A percentile compares a stretch with the other conserved stretches of the same genome.
Evolutionary conservation across 2,888 invertebrate species (phyloP).

Genomic region (Lamellibrachia satsuma): DNA sequence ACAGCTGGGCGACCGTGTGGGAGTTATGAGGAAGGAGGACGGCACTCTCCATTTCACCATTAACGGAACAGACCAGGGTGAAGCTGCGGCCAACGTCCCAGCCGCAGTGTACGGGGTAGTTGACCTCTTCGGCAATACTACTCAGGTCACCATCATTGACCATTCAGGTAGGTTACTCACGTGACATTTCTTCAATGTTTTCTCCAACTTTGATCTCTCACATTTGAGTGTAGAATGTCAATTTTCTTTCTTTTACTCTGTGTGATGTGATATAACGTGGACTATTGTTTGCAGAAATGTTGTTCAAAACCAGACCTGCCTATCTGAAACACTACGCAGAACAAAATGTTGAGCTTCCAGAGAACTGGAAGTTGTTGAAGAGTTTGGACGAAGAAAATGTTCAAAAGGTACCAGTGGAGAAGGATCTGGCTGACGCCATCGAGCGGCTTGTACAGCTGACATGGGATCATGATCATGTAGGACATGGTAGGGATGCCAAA

Average conservation of each 20-base stretch:
- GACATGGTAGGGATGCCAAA: constrained; percentile 26
- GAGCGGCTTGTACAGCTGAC: neutral
- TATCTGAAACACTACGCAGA: neutral
- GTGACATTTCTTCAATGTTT: neutral
- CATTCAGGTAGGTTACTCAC: constrained; percentile 46
- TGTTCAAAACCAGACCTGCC: constrained; percentile 8
- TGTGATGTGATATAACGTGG: neutral
- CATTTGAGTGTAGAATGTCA: too few relatives aligned
- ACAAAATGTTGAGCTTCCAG: neutral
- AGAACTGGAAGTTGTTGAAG: neutral
- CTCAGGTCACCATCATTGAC: constrained; percentile 62
- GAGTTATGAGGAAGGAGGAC: constrained; percentile 85
- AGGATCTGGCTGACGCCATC: neutral
- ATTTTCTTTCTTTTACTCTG: too few relatives aligned
- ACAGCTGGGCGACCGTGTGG: constrained; percentile 88
- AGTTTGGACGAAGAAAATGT: neutral
- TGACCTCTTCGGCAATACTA: constrained; percentile 79
- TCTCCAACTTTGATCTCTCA: neutral
- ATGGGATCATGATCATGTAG: constrained; percentile 13
- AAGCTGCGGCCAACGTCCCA: constrained; percentile 85
- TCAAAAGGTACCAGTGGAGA: neutral
- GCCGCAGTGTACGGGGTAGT: constrained; percentile 89
- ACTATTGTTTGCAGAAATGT: neutral
- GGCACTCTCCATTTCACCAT: constrained; percentile 91
- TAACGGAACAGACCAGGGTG: constrained; percentile 85